Conservation (phyloP, 2,797 vertebrate species). For the Natrix natrix region DNA sequence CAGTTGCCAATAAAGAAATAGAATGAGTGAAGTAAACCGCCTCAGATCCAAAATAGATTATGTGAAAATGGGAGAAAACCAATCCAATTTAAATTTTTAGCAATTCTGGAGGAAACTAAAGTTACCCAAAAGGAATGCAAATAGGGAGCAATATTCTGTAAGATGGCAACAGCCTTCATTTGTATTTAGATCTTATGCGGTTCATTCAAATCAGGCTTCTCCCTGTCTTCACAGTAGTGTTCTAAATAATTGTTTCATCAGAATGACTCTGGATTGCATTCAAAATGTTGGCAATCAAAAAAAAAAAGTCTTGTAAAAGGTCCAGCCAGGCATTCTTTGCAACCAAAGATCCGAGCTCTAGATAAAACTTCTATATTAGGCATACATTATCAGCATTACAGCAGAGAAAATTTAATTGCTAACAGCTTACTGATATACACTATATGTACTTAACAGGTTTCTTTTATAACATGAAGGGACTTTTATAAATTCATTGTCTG, state of each 20-base stretch:
- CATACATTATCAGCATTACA: constrained; percentile 22
- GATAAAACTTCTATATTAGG: background rate
- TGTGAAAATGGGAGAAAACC: constrained; percentile 48
- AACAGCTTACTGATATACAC: background rate
- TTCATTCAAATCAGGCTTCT: constrained; percentile 16
- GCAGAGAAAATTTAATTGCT: constrained; percentile 2
- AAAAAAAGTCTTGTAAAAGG: constrained; percentile 27
- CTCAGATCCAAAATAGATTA: constrained; percentile 28
- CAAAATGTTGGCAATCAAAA: constrained; percentile 43
- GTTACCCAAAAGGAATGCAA: background rate
- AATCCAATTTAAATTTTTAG: constrained; percentile 45
- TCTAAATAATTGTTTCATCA: constrained; percentile 56
- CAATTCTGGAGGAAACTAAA: constrained; percentile 55
- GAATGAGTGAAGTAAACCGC: background rate
- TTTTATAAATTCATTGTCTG: background rate
- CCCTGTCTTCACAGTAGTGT: constrained; percentile 18
- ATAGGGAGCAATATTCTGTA: constrained; percentile 1
- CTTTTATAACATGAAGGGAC: background rate
- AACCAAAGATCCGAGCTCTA: background rate
- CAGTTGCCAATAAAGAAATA: background rate
- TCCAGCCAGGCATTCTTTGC: constrained; percentile 33
- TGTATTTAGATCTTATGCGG: background rate
- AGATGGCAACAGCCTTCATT: background rate
- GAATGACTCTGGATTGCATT: constrained; percentile 32
- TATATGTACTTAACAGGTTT: background rate